phyloP scores from a whole-genome alignment of 2,113 vertebrate species.

The Crotophaga sulcirostris region DNA sequence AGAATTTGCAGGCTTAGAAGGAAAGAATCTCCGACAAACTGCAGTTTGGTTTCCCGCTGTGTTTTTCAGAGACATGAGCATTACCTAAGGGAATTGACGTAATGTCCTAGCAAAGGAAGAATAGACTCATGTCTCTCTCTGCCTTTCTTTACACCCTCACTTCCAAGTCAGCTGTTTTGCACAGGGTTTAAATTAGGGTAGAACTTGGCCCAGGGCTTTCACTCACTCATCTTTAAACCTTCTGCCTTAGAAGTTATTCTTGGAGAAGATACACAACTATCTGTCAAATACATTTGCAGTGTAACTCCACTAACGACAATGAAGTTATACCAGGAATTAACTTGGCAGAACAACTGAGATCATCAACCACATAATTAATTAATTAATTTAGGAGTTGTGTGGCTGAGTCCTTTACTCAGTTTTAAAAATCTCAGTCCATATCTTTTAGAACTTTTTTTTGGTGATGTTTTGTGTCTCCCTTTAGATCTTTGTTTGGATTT shows the following conservation, averaged over 20 bases:
- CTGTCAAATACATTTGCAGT: conserved; percentile 6
- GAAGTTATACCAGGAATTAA: background rate
- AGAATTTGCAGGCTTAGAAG: background rate
- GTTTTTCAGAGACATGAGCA: background rate
- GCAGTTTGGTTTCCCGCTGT: background rate
- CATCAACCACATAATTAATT: background rate
- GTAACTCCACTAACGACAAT: background rate
- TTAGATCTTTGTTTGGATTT: conserved; percentile 24
- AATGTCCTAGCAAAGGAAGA: conserved; percentile 27
- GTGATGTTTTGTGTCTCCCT: background rate
- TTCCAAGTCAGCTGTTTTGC: conserved; percentile 28
- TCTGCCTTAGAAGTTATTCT: conserved; percentile 31
- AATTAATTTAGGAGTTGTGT: background rate
- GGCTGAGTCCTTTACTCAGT: background rate
- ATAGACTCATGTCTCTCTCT: conserved; percentile 37
- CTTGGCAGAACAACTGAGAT: background rate
- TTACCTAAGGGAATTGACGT: conserved; percentile 8
- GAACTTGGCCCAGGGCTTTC: background rate
- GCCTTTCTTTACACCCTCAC: background rate
- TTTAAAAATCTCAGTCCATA: background rate
- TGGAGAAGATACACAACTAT: background rate
- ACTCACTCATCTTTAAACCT: conserved; percentile 39
- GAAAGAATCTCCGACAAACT: background rate
- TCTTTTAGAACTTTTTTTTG: background rate
- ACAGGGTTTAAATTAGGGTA: conserved; percentile 23